Conservation (phyloP, 2,888 invertebrate genomes). For the Synanthedon vespiformis region DNA sequence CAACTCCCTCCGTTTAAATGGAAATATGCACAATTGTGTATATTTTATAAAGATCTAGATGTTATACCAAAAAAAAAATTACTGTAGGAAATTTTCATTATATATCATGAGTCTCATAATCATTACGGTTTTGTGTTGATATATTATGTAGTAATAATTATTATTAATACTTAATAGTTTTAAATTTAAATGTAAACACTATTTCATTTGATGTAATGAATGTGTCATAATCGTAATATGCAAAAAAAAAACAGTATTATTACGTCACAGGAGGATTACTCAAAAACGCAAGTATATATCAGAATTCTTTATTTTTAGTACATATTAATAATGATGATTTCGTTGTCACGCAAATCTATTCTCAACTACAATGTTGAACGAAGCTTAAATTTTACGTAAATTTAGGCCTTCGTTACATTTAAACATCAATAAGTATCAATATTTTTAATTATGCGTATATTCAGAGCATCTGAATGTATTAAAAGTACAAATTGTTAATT, state of each 20-base stretch:
- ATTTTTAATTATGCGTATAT: too few relatives aligned
- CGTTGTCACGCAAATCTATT: too few relatives aligned
- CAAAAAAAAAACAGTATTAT: background rate
- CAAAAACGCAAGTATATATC: background rate
- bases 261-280: background rate
- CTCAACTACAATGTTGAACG: too few relatives aligned
- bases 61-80: conserved; percentile 6
- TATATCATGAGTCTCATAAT: conserved; percentile 34
- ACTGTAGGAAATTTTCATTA: conserved; percentile 9
- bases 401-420: too few relatives aligned
- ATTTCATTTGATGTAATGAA: conserved; percentile 19
- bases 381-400: too few relatives aligned
- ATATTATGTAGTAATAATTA: conserved; percentile 34
- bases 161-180: conserved; percentile 21
- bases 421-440: too few relatives aligned
- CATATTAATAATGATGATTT: too few relatives aligned
- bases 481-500: too few relatives aligned
- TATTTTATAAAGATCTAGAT: background rate
- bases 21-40: background rate
- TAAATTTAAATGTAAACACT: conserved; percentile 19
- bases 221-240: conserved; percentile 7
- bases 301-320: too few relatives aligned
- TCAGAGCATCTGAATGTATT: too few relatives aligned
- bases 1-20: background rate
- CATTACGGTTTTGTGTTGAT: conserved; percentile 25